A percentile compares a stretch with the other conserved stretches of the same genome.
phyloP scores from a whole-genome alignment of 2,888 invertebrate species.

The Eumacrocentrus americanus region DNA sequence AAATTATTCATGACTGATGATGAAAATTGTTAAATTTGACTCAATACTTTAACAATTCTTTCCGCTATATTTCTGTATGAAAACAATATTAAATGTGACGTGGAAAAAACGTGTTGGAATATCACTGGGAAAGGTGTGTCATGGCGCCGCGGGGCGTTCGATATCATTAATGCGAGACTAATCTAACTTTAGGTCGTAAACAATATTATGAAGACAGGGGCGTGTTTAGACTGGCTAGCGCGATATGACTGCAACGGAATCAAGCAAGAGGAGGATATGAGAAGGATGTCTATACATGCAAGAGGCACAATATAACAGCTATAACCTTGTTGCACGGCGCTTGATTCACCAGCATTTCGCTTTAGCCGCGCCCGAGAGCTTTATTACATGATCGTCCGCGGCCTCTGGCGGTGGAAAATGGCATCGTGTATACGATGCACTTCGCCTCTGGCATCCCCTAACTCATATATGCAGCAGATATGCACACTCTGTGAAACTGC shows the following conservation, averaged over 20 bases:
- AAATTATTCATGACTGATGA: too few species aligned
- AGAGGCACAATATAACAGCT: not conserved
- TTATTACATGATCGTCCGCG: conserved; percentile 8
- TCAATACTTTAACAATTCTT: too few species aligned
- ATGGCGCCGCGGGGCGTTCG: conserved; percentile 28
- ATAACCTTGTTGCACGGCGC: conserved; percentile 3
- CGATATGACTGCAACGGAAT: conserved; percentile 3
- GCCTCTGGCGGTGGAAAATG: not conserved
- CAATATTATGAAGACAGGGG: conserved; percentile 36
- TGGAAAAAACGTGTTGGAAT: not conserved
- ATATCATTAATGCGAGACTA: conserved; percentile 42
- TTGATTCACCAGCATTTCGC: not conserved
- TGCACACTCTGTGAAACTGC: not conserved
- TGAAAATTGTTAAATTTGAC: too few species aligned
- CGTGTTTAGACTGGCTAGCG: conserved; percentile 2
- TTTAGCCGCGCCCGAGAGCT: not conserved
- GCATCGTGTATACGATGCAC: not conserved
- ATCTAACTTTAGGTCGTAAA: conserved; percentile 45
- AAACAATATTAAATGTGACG: not conserved
- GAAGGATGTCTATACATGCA: conserved; percentile 2
- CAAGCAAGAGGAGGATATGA: conserved; percentile 6
- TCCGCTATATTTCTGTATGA: not conserved
- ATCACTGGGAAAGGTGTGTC: conserved; percentile 1
- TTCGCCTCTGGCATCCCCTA: not conserved
- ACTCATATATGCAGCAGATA: not conserved